These are phyloP conservation scores for Xylocopa sonorina DNA, from an alignment of 1,140 invertebrate species.

Conservation along the genomic window DNA sequence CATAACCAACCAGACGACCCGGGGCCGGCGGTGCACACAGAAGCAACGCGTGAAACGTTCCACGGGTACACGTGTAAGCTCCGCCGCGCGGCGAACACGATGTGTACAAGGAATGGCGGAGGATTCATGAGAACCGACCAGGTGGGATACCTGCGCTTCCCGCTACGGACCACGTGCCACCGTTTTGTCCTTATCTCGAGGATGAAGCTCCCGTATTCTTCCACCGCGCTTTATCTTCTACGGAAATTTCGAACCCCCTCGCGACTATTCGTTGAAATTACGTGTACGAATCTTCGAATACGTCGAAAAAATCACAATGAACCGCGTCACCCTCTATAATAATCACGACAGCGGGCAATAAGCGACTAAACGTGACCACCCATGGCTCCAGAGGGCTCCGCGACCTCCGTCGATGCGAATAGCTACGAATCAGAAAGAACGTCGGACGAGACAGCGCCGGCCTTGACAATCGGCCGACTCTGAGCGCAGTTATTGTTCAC, in stretches of 20 bases:
- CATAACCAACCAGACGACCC: constrained; percentile 71
- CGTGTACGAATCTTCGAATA: too few species aligned
- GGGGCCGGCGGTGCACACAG: constrained; percentile 45
- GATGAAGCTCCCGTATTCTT: neutral
- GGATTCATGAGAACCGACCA: constrained; percentile 65
- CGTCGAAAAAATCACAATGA: too few species aligned
- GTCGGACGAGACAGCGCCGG: neutral
- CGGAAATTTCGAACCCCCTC: too few species aligned
- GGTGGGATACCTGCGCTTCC: constrained; percentile 56
- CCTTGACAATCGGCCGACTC: constrained; percentile 39
- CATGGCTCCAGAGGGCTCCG: neutral
- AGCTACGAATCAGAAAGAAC: neutral
- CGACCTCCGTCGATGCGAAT: neutral
- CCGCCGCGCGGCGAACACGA: constrained; percentile 20
- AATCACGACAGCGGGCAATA: too few species aligned
- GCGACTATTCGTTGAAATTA: too few species aligned
- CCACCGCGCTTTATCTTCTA: too few species aligned
- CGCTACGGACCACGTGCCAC: constrained; percentile 29
- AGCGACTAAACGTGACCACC: accelerated
- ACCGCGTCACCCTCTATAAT: too few species aligned
- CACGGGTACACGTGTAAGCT: constrained; percentile 61
- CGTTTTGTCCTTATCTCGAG: neutral
- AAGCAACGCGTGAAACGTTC: constrained; percentile 60
- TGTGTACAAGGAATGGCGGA: constrained; percentile 50
- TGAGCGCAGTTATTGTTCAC: constrained; percentile 72